phyloP scores from a whole-genome alignment of 2,113 vertebrate species.

The Saguinus imperator region DNA sequence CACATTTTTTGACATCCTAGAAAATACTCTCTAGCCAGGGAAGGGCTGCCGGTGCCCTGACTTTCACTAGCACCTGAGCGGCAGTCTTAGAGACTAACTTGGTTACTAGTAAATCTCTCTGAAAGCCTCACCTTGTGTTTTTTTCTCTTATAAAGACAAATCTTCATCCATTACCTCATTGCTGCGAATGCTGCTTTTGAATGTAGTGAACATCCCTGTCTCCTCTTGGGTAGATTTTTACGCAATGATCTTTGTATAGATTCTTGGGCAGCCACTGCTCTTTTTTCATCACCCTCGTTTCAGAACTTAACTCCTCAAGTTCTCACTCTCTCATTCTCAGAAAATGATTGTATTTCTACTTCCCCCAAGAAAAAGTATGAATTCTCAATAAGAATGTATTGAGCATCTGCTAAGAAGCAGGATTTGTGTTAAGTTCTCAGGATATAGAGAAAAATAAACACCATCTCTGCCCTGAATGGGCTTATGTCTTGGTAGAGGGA shows the following conservation, averaged over 20 bases:
- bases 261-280: no score
- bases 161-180: neutral
- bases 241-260: neutral
- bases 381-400: neutral
- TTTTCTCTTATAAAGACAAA: neutral
- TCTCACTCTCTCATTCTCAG: neutral
- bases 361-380: neutral
- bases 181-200: neutral
- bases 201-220: neutral
- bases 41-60: neutral
- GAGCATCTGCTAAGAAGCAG: neutral
- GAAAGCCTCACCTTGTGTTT: neutral
- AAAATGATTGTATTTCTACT: neutral
- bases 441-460: neutral
- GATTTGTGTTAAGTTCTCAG: neutral
- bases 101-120: neutral
- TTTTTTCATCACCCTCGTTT: neutral
- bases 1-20: neutral
- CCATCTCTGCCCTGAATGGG: neutral
- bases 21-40: neutral
- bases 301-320: neutral
- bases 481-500: neutral
- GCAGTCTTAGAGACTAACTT: neutral
- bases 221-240: neutral
- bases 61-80: fast-evolving